Conservation (phyloP, 1,140 invertebrate genomes). For the Dreissena rostriformis region DNA sequence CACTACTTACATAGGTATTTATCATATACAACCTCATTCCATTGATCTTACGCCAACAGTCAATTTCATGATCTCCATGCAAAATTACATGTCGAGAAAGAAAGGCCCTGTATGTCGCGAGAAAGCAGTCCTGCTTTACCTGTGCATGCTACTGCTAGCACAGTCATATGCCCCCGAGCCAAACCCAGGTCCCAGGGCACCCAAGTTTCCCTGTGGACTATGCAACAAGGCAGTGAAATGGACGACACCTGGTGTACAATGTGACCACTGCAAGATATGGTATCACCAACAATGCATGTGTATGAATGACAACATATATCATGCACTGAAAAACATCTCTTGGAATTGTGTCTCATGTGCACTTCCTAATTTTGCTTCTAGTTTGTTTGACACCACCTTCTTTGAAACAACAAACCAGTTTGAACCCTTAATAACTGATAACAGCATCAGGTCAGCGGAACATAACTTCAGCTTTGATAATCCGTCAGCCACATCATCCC, state of each 20-base stretch:
- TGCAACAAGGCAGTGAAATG: slow-evolving; percentile 7
- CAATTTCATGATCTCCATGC: too few species aligned
- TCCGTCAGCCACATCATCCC: too few species aligned
- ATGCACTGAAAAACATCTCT: not conserved
- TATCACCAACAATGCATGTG: slow-evolving; percentile 20
- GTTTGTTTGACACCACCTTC: not conserved
- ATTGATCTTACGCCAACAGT: too few species aligned
- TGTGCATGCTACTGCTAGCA: too few species aligned
- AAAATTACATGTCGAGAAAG: too few species aligned
- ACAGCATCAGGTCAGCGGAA: too few species aligned
- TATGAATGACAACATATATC: not conserved
- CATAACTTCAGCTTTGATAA: too few species aligned
- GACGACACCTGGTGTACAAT: slow-evolving; percentile 7
- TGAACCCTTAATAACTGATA: too few species aligned
- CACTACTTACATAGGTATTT: too few species aligned
- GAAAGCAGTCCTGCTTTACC: too few species aligned
- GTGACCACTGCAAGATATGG: slow-evolving; percentile 6
- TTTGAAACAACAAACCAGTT: slow-evolving; percentile 1
- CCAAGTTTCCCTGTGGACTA: slow-evolving; percentile 18
- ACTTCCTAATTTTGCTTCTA: not conserved
- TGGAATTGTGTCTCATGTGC: not conserved
- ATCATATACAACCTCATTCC: too few species aligned
- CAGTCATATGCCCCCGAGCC: not conserved
- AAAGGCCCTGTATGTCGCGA: too few species aligned
- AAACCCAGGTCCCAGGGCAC: not conserved